Percentiles rank a stretch among this genome's conserved stretches.
Conservation (phyloP, 92 coral and sea anemone species). For the Paragorgia papillata region DNA sequence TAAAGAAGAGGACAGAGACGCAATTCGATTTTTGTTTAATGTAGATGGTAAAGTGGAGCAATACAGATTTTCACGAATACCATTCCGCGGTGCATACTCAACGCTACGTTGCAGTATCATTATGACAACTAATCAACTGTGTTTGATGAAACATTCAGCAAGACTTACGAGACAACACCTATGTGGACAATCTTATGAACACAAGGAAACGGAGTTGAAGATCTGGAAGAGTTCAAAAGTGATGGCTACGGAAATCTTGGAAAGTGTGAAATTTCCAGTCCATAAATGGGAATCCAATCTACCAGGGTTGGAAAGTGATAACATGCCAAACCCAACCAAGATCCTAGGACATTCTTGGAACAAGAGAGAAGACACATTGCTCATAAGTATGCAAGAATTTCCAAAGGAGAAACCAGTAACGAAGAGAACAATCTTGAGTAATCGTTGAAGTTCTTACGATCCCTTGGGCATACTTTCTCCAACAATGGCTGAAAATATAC, state of each 20-base stretch:
- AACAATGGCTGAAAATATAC: slow-evolving; percentile 53
- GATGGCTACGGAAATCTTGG: slow-evolving; percentile 23
- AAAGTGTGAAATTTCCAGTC: too few species aligned
- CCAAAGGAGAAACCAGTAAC: slow-evolving; percentile 47
- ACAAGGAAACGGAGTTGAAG: slow-evolving; percentile 30
- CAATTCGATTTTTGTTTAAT: slow-evolving; percentile 55
- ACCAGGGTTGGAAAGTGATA: slow-evolving; percentile 16
- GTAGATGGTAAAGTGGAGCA: slow-evolving; percentile 51
- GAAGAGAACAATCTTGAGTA: slow-evolving; percentile 52
- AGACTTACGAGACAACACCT: slow-evolving; percentile 39
- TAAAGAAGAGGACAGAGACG: slow-evolving; percentile 55
- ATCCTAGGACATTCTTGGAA: too few species aligned
- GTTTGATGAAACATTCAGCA: slow-evolving; percentile 14
- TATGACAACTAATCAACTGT: slow-evolving; percentile 42
- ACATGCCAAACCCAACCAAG: slow-evolving; percentile 34
- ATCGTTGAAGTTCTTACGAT: slow-evolving; percentile 56
- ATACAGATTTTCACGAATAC: slow-evolving; percentile 57
- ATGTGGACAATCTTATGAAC: slow-evolving; percentile 56
- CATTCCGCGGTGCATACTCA: slow-evolving; percentile 63
- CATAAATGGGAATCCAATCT: slow-evolving; percentile 52
- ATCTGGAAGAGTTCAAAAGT: slow-evolving; percentile 19
- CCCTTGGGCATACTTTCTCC: slow-evolving; percentile 65
- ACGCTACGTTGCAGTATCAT: slow-evolving; percentile 51
- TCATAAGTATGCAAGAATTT: background rate
- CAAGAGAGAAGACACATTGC: slow-evolving; percentile 44